Evolutionary conservation across 2,797 vertebrate species (phyloP).

Genomic region (Ctenosaura bakeri): DNA sequence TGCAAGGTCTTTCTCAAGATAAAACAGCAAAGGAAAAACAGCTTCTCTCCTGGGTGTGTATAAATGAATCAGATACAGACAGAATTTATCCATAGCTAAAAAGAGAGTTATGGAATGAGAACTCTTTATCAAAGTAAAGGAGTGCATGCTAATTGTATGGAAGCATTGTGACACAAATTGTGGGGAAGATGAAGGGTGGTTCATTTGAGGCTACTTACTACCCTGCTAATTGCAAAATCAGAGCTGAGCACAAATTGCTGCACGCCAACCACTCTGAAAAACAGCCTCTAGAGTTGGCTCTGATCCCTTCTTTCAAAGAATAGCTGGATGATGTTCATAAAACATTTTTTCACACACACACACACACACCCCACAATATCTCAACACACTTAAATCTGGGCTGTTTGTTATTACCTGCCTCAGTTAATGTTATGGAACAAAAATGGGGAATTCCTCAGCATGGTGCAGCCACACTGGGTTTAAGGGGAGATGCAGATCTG

Average conservation of each 20-base stretch:
- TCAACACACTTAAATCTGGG: too few relatives aligned
- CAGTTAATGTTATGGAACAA: too few relatives aligned
- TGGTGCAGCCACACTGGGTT: too few relatives aligned
- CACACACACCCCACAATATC: too few relatives aligned
- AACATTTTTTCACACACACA: too few relatives aligned
- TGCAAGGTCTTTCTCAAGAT: not conserved
- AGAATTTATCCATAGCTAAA: not conserved
- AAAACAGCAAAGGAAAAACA: not conserved
- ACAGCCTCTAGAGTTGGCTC: not conserved
- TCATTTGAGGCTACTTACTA: not conserved
- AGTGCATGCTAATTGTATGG: not conserved
- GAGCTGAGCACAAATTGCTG: too few relatives aligned
- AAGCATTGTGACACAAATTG: not conserved
- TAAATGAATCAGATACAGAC: too few relatives aligned
- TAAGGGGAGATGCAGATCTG: too few relatives aligned
- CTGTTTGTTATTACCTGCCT: too few relatives aligned
- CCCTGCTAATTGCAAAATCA: not conserved
- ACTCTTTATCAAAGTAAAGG: not conserved
- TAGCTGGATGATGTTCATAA: too few relatives aligned
- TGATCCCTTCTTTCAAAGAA: not conserved
- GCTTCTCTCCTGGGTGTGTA: not conserved
- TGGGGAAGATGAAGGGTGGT: not conserved
- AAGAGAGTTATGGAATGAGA: not conserved
- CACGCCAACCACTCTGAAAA: not conserved
- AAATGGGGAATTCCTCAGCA: too few relatives aligned